A percentile compares a stretch with the other conserved stretches of the same genome.
These are phyloP conservation scores for Donacobius atricapilla DNA, from an alignment of 2,113 vertebrate species.

Conservation along the genomic window DNA sequence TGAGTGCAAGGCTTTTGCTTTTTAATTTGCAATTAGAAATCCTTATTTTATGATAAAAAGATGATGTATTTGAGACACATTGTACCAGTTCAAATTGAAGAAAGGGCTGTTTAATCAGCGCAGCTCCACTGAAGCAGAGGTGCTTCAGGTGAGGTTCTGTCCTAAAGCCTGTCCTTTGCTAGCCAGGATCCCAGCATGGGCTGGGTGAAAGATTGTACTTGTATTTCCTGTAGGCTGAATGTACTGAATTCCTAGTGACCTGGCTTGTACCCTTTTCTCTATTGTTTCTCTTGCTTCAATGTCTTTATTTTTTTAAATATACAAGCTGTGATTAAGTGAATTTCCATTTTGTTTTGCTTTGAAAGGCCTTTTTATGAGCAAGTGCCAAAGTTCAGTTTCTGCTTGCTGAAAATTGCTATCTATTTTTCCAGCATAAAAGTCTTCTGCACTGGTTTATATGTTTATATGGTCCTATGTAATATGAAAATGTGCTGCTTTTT, in stretches of 20 bases:
- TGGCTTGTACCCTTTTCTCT: slow-evolving; percentile 1
- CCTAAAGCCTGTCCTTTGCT: not conserved
- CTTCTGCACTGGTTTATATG: slow-evolving; percentile 45
- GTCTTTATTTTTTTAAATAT: slow-evolving; percentile 1
- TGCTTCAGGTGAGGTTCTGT: not conserved
- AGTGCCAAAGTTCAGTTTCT: slow-evolving; percentile 76
- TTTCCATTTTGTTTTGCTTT: slow-evolving; percentile 34
- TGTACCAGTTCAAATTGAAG: not conserved
- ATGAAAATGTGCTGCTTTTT: slow-evolving; percentile 52
- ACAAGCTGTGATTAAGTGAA: slow-evolving; percentile 18
- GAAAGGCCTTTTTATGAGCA: slow-evolving; percentile 65
- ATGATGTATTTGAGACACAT: not conserved
- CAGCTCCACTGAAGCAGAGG: not conserved
- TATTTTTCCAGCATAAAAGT: slow-evolving; percentile 38
- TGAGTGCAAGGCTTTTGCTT: not conserved
- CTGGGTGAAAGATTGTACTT: not conserved
- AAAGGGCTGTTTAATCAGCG: not conserved
- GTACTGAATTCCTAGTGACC: slow-evolving; percentile 6
- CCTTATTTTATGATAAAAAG: not conserved
- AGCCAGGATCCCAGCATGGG: not conserved
- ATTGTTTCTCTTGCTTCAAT: not conserved
- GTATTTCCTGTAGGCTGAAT: slow-evolving; percentile 16
- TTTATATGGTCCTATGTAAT: slow-evolving; percentile 38
- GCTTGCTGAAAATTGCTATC: slow-evolving; percentile 52
- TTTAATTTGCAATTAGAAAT: slow-evolving; percentile 13